A percentile compares a stretch with the other conserved stretches of the same genome.
Conservation (phyloP, 2,888 invertebrate species). For the Metalampra italica region DNA sequence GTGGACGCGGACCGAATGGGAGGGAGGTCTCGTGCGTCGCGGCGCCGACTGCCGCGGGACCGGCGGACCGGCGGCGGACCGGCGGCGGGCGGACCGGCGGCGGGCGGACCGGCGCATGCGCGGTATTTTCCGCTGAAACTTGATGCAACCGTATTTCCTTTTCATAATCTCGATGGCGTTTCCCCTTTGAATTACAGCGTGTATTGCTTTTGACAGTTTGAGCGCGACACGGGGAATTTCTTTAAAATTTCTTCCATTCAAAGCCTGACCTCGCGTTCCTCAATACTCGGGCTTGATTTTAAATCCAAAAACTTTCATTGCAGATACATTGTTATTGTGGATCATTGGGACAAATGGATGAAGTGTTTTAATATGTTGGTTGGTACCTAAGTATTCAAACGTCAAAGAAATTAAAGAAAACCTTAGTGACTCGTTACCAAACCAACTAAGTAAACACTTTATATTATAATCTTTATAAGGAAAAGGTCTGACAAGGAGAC, state of each 20-base stretch:
- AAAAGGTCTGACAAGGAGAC: too few relatives aligned
- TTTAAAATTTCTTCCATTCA: neutral
- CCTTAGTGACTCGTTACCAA: too few relatives aligned
- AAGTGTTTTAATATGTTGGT: too few relatives aligned
- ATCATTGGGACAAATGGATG: too few relatives aligned
- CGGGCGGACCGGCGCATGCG: conserved; percentile 40
- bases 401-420: too few relatives aligned
- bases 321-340: too few relatives aligned
- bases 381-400: too few relatives aligned
- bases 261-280: neutral
- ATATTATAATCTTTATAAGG: too few relatives aligned
- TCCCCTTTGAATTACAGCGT: conserved; percentile 40
- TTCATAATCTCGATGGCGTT: conserved; percentile 19
- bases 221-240: conserved; percentile 18
- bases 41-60: conserved; percentile 36
- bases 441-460: too few relatives aligned
- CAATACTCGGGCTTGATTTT: neutral
- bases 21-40: conserved; percentile 22
- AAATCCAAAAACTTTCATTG: too few relatives aligned
- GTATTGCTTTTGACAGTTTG: conserved; percentile 38
- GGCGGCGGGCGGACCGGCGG: neutral
- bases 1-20: conserved; percentile 20
- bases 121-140: conserved; percentile 18
- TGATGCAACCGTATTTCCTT: conserved; percentile 26
- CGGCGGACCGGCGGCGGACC: conserved; percentile 2